Evolutionary conservation across 2,888 invertebrate species (phyloP), one percentile per base, ranked within the genome.

Genomic region (Mamestra brassicae): DNA sequence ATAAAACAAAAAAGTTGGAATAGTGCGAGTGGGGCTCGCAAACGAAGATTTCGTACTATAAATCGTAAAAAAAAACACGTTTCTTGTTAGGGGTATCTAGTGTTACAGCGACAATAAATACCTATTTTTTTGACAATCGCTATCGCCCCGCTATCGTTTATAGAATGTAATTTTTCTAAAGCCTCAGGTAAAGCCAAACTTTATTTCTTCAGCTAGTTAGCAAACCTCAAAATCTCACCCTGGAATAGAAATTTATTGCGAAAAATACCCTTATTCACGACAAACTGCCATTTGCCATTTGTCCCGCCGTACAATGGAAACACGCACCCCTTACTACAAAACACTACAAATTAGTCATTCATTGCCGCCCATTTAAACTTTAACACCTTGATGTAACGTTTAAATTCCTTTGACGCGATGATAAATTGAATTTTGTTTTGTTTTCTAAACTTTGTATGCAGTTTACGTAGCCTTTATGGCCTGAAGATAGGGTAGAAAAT

Each of bases 321-420:
- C 92, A 89, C 88, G 88, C 90, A 85, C 88, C 80, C 85, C 84
- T 76, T 80, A 84, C 84, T 78, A 84, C 83, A 84, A 86, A 88
- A 90, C 89, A 87, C 88, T 88, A 90, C 88, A 88, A 92, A 90
- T 90, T 87, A 88, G 84, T 74, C 77, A 74, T 64, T 87, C 91
- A 92, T 90, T 90, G 83, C 87, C 62, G 69, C 74, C 79, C 84
- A 90, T 89, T 90, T 90, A 87, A 89, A 90, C 91, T 90, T 90
- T 93, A 94, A 91, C 89, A 88, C 89, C 80, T 89, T 57, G 66
- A 36, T 4, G 76, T 91, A 94, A 86, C 92, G 92, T 86, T 87
- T 88, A 93, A 91, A 94, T 92, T 94, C 86, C 90, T 86, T 85
- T 89, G 88, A 86, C 85, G 72, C 82, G 68, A 75, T 73, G 81